Evolutionary conservation across 2,113 vertebrate genomes (phyloP).

Genomic region (Macquaria australasica): DNA sequence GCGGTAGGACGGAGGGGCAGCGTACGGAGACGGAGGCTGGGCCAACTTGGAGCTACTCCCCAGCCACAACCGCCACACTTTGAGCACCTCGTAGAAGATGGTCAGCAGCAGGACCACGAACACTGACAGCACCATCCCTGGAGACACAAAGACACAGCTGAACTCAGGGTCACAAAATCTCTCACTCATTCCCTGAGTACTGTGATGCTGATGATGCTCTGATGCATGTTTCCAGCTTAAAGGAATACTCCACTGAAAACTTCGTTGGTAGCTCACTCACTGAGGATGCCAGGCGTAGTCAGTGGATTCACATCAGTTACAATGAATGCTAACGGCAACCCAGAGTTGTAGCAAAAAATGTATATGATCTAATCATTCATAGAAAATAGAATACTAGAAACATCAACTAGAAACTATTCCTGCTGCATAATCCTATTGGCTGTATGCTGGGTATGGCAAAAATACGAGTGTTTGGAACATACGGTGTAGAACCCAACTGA

Average conservation of each 20-base stretch:
- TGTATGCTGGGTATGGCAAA: not conserved
- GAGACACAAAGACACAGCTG: not conserved
- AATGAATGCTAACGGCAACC: not conserved
- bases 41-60: constrained; percentile 46
- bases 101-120: constrained; percentile 90
- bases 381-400: too few relatives aligned
- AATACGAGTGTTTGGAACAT: too few relatives aligned
- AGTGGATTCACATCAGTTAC: not conserved
- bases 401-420: not conserved
- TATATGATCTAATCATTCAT: not conserved
- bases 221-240: too few relatives aligned
- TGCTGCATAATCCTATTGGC: not conserved
- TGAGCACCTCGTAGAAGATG: constrained; percentile 90
- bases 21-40: not conserved
- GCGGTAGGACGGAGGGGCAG: constrained; percentile 17
- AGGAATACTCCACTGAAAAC: too few relatives aligned
- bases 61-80: constrained; percentile 89
- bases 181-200: too few relatives aligned
- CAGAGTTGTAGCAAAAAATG: not conserved
- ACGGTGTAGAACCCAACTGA: too few relatives aligned
- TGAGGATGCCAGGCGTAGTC: too few relatives aligned
- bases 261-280: too few relatives aligned
- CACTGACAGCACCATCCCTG: constrained; percentile 92
- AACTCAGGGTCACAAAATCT: too few relatives aligned
- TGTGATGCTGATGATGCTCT: too few relatives aligned